Percentiles rank a stretch among this genome's conserved stretches.
phyloP scores from a whole-genome alignment of 2,797 vertebrate species.

The Emydoidea blandingii region DNA sequence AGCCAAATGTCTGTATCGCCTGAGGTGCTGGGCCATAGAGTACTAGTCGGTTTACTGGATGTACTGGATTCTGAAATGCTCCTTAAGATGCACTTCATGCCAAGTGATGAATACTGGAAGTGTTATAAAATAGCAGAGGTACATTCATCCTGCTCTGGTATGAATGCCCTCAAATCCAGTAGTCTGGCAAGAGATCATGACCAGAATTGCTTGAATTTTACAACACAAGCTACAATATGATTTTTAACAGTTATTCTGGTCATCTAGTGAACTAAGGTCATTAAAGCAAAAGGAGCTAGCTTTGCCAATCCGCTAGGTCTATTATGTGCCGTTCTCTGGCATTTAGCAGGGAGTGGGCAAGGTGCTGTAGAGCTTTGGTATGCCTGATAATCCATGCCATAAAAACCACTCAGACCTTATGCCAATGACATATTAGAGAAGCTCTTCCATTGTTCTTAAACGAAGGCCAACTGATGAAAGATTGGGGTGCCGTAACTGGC shows the following conservation, averaged over 20 bases:
- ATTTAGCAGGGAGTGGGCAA: neutral
- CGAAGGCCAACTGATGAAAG: neutral
- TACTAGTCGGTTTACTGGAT: neutral
- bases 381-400: neutral
- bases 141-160: neutral
- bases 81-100: neutral
- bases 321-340: neutral
- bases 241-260: neutral
- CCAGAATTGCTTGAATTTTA: neutral
- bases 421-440: neutral
- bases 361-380: neutral
- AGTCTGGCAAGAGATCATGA: neutral
- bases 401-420: fast-evolving
- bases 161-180: neutral
- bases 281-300: neutral
- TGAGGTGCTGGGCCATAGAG: no score
- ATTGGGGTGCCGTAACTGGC: neutral
- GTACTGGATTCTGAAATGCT: neutral
- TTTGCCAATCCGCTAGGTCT: neutral
- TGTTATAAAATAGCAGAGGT: neutral
- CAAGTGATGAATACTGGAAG: neutral
- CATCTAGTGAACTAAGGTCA: neutral
- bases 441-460: neutral
- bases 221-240: neutral
- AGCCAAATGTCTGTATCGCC: neutral